A percentile compares a stretch with the other conserved stretches of the same genome.
These are phyloP conservation scores for Cyanoderma ruficeps DNA, from an alignment of 2,113 vertebrate genomes.

Conservation along the genomic window DNA sequence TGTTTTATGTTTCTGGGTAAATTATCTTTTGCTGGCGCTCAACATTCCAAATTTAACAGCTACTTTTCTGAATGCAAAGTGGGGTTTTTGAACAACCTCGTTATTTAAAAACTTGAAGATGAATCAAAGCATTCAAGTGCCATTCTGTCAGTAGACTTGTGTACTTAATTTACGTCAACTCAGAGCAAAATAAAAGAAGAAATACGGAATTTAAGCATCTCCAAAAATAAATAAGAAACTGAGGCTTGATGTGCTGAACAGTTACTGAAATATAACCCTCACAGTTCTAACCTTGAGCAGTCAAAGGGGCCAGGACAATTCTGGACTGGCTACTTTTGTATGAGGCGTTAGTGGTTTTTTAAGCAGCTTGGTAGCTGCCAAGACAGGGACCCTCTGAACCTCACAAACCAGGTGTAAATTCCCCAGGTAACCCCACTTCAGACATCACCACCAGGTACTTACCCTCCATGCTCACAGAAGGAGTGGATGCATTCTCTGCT, in stretches of 20 bases:
- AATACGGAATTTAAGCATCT: background rate
- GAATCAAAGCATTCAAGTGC: background rate
- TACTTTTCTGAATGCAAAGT: background rate
- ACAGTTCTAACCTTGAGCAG: background rate
- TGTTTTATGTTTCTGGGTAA: background rate
- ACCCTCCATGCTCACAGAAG: slow-evolving; percentile 93
- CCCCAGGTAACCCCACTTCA: background rate
- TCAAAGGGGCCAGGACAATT: background rate
- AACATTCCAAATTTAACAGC: background rate
- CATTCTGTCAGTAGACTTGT: background rate
- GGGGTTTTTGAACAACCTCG: background rate
- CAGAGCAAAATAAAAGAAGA: background rate
- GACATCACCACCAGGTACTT: slow-evolving; percentile 46
- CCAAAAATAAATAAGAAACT: background rate
- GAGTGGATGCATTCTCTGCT: slow-evolving; percentile 93
- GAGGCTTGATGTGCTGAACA: background rate
- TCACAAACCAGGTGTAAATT: background rate
- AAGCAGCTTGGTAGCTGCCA: background rate
- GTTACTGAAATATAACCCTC: background rate
- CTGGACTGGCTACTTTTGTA: background rate
- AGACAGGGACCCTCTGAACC: background rate
- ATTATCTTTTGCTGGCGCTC: background rate
- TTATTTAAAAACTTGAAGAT: background rate
- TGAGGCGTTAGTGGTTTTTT: background rate
- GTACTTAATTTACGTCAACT: background rate